Evolutionary conservation across 2,888 invertebrate species (phyloP), one percentile per base, ranked within the genome.

Genomic region (Hirtodrosophila alboralis): DNA sequence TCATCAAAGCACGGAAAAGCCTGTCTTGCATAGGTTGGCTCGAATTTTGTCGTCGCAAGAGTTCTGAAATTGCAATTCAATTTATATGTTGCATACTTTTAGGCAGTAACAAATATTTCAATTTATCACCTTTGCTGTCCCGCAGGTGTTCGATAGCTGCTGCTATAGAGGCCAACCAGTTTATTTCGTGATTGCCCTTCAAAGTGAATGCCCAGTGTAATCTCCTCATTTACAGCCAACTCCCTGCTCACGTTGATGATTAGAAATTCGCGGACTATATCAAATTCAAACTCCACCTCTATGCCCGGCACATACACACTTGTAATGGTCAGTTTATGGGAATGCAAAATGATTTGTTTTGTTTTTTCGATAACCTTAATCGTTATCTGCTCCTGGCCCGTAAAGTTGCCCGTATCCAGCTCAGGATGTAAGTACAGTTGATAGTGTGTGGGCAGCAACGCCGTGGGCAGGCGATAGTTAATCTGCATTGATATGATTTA

Each of bases 1-100:
- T 98, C 97, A 90, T 98, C 98, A 87, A 98, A 97, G 88, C 98
- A 98, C 0, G 98, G 98, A 87, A 96, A 98, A 0, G 97, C 95
- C 91, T 95, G 94, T n/a, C 98, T 93, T 0, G 98, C 98, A 90
- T 96, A 96, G 0, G 97, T 97, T 0, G 98, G 97, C 89, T 98
- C 96, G 86, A 98, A 97, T 90, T 98, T 97, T 4, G 97, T 95
- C 0, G 97, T 96, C 1, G 96, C 96, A 88, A 98, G 95, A 33
- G 92, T 92, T 74, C 96, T 96, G 87, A 27, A 92, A 92, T 4
- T 5, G 5, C 18, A 21, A 21, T 21, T 21, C n/a, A n/a, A n/a
- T n/a, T n/a, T 4, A 1, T 18, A 18, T 0, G n/a, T 47, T 23
- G 68, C 70, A 69, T 79, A 59, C 60, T 63, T 67, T 67, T 45